A percentile compares a stretch with the other conserved stretches of the same genome.
phyloP scores from a whole-genome alignment of 2,888 invertebrate genomes.

The Yponomeuta sedellus region DNA sequence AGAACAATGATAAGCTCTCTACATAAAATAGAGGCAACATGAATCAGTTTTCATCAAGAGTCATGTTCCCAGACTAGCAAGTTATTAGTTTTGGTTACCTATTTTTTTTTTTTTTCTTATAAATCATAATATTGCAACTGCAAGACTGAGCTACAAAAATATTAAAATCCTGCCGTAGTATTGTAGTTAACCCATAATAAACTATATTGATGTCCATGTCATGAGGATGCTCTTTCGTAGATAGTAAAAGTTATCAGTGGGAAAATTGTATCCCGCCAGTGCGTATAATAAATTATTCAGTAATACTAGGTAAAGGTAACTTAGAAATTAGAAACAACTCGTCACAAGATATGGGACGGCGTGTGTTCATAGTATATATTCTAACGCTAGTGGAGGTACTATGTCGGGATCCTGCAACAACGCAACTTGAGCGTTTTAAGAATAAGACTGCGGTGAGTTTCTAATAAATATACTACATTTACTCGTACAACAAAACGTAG shows the following conservation, averaged over 20 bases:
- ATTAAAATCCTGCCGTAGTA: neutral
- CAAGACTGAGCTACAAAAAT: neutral
- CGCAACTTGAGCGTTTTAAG: conserved; percentile 45
- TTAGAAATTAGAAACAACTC: neutral
- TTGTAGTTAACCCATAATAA: neutral
- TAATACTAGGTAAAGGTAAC: too few relatives aligned
- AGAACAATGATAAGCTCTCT: neutral
- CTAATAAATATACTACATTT: too few relatives aligned
- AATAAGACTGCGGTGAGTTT: conserved; percentile 39
- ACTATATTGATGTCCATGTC: too few relatives aligned
- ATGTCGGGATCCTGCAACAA: conserved; percentile 32
- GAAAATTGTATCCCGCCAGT: too few relatives aligned
- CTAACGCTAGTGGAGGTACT: conserved; percentile 22
- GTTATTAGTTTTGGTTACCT: neutral
- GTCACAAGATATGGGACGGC: neutral
- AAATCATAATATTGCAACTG: neutral
- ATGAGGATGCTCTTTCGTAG: too few relatives aligned
- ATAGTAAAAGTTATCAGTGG: too few relatives aligned
- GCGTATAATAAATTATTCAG: too few relatives aligned
- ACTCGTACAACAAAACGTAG: too few relatives aligned
- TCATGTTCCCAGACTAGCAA: neutral
- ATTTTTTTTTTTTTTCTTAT: neutral
- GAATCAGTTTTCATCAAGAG: neutral
- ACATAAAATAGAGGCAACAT: neutral
- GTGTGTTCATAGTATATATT: neutral